These are phyloP conservation scores for Amorpha juglandis DNA, from an alignment of 2,888 invertebrate species.

Conservation along the genomic window DNA sequence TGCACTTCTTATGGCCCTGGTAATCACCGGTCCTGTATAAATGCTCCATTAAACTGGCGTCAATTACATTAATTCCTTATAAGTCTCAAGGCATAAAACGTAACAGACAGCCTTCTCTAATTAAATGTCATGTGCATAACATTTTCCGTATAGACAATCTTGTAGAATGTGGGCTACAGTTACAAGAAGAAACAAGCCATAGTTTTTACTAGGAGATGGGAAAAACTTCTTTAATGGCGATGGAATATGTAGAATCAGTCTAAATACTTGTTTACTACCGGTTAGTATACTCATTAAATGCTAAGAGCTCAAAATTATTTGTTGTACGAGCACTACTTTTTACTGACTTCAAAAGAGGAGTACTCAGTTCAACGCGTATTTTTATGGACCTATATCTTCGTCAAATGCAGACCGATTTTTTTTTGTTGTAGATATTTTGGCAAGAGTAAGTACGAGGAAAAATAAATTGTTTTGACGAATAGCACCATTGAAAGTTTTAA, in stretches of 20 bases:
- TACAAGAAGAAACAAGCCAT: slow-evolving; percentile 48
- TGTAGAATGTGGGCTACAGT: slow-evolving; percentile 62
- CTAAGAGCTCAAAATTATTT: too few species aligned
- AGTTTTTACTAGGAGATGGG: slow-evolving; percentile 49
- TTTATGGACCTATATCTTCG: too few species aligned
- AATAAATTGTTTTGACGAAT: too few species aligned
- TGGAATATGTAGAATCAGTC: slow-evolving; percentile 24
- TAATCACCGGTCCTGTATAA: slow-evolving; percentile 74
- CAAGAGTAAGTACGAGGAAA: too few species aligned
- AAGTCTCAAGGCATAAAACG: slow-evolving; percentile 66
- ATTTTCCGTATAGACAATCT: slow-evolving; percentile 64
- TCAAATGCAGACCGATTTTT: too few species aligned
- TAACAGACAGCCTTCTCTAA: slow-evolving; percentile 63
- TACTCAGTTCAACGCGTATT: too few species aligned
- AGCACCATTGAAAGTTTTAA: too few species aligned
- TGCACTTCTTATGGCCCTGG: slow-evolving; percentile 70
- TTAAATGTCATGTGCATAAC: slow-evolving; percentile 71
- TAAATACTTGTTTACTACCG: slow-evolving; percentile 35
- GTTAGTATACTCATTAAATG: slow-evolving; percentile 16
- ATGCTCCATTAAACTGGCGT: slow-evolving; percentile 76
- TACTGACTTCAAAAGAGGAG: too few species aligned
- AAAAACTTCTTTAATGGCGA: slow-evolving; percentile 48
- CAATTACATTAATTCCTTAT: slow-evolving; percentile 78
- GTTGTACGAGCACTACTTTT: too few species aligned
- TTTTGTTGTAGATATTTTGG: too few species aligned